A percentile compares a stretch with the other conserved stretches of the same genome.
Conservation (phyloP, 2,113 vertebrate species). For the Chrysochloris asiatica region DNA sequence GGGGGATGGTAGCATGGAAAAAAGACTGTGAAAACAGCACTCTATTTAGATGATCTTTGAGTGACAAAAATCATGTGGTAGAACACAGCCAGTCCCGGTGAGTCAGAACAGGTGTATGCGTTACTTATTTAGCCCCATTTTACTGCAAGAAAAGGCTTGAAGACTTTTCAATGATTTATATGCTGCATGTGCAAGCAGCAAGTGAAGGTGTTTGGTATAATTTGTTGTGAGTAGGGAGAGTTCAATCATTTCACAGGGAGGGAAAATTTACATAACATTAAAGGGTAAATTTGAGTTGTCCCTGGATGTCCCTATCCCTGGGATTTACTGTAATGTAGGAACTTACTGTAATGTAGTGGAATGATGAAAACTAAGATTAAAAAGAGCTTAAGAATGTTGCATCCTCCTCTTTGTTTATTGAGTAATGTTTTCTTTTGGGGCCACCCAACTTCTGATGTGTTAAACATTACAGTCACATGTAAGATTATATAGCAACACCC, state of each 20-base stretch:
- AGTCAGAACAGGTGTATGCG: background rate
- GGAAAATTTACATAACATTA: background rate
- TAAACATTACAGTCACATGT: slow-evolving; percentile 21
- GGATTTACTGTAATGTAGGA: no score
- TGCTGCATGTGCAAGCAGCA: background rate
- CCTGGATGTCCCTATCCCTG: background rate
- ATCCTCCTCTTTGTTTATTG: background rate
- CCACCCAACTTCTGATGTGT: slow-evolving; percentile 44
- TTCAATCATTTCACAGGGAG: background rate
- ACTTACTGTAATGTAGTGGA: background rate
- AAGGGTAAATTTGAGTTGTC: background rate
- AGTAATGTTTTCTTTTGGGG: slow-evolving; percentile 22
- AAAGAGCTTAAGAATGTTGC: slow-evolving; percentile 13
- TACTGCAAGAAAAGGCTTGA: background rate
- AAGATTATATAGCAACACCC: background rate
- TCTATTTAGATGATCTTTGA: slow-evolving; percentile 27
- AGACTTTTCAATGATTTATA: background rate
- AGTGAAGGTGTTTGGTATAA: background rate
- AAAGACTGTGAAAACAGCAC: slow-evolving; percentile 26
- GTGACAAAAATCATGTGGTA: slow-evolving; percentile 8
- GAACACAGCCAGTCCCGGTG: background rate
- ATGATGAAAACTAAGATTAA: slow-evolving; percentile 15
- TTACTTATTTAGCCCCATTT: background rate
- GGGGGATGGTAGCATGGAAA: slow-evolving; percentile 11
- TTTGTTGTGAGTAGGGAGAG: background rate